These are phyloP conservation scores for Oceanites oceanicus DNA, from an alignment of 2,113 vertebrate genomes.

Conservation along the genomic window DNA sequence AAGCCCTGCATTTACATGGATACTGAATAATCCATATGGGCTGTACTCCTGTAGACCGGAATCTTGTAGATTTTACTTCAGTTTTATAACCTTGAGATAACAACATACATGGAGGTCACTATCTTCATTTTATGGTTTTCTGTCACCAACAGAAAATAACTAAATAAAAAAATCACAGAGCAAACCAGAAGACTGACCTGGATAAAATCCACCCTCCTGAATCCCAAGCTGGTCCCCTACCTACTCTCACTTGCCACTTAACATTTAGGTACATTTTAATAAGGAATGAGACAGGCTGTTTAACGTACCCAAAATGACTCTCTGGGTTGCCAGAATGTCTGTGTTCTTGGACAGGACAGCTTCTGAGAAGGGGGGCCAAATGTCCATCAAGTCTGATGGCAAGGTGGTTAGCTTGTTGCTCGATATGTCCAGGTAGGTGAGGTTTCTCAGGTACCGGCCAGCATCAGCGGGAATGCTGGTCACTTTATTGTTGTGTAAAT, in stretches of 20 bases:
- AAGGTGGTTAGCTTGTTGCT: conserved; percentile 92
- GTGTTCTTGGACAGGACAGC: neutral
- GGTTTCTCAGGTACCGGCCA: conserved; percentile 80
- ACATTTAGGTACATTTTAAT: neutral
- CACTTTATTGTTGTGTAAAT: conserved; percentile 92
- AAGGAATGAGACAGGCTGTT: neutral
- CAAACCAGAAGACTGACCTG: neutral
- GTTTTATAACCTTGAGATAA: neutral
- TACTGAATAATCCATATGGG: neutral
- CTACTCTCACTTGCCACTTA: neutral
- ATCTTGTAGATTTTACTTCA: neutral
- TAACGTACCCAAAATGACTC: conserved; percentile 85
- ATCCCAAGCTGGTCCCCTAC: neutral
- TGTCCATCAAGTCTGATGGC: conserved; percentile 89
- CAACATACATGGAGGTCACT: neutral
- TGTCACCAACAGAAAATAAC: neutral
- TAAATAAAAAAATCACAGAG: neutral
- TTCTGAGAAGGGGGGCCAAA: conserved; percentile 86
- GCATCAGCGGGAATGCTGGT: conserved; percentile 79
- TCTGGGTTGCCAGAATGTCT: conserved; percentile 66
- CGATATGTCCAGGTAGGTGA: conserved; percentile 92
- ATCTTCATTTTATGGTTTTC: neutral
- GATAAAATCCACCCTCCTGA: neutral
- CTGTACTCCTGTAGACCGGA: neutral
- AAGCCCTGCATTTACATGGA: neutral